These are phyloP conservation scores for Ivindomyrus marchei DNA, from an alignment of 2,113 vertebrate species.

Conservation along the genomic window DNA sequence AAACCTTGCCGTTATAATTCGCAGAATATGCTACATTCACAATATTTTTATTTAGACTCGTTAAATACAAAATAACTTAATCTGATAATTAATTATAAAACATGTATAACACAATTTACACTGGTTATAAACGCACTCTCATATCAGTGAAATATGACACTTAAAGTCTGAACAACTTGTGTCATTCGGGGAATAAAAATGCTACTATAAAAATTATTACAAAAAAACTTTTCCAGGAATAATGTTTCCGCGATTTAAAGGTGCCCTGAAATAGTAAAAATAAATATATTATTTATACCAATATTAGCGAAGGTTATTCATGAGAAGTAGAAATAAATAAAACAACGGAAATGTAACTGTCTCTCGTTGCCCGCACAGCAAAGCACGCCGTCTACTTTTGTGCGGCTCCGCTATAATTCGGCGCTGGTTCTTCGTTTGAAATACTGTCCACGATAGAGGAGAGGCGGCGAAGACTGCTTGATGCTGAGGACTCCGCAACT, in stretches of 20 bases:
- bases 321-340: constrained; percentile 36
- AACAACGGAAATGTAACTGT: constrained; percentile 39
- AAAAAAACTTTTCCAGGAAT: background rate
- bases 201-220: background rate
- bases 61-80: constrained; percentile 60
- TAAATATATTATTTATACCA: constrained; percentile 2
- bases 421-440: constrained; percentile 73
- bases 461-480: constrained; percentile 85
- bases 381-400: constrained; percentile 45
- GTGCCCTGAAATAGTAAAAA: background rate
- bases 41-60: constrained; percentile 17
- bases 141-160: background rate
- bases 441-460: constrained; percentile 98
- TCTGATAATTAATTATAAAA: constrained; percentile 45
- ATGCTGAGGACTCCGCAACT: constrained; percentile 67
- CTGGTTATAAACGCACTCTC: background rate
- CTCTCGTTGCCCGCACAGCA: background rate
- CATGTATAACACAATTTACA: constrained; percentile 43
- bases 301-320: background rate
- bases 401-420: constrained; percentile 28
- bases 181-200: constrained; percentile 15
- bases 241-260: background rate
- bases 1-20: background rate
- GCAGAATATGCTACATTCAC: background rate
- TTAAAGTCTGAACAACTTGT: background rate